phyloP scores from a whole-genome alignment of 30 jellyfish, hydroid and myxozoan species.

The Cassiopea xamachana region DNA sequence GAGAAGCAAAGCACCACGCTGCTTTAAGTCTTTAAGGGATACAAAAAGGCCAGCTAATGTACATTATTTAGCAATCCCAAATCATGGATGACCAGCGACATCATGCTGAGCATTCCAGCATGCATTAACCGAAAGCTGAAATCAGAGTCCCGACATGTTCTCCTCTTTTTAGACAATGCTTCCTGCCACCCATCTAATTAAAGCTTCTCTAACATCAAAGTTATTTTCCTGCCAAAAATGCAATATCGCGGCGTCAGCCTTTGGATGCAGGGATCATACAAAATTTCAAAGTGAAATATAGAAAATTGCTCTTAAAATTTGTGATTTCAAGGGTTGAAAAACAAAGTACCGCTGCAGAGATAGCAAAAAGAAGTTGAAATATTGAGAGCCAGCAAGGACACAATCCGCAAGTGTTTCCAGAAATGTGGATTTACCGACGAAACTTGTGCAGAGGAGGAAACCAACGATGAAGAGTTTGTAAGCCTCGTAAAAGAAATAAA shows the following conservation, averaged over 20 bases:
- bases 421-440: background rate
- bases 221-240: slow-evolving; percentile 4
- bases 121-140: background rate
- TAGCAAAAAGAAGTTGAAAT: background rate
- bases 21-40: background rate
- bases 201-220: slow-evolving; percentile 6
- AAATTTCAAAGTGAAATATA: slow-evolving; percentile 1
- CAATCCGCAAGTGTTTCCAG: background rate
- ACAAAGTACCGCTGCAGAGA: background rate
- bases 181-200: background rate
- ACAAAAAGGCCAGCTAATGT: background rate
- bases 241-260: background rate
- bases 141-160: background rate
- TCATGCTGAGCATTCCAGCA: background rate
- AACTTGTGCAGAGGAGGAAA: background rate
- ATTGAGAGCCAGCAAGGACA: background rate
- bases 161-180: slow-evolving; percentile 12
- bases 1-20: background rate
- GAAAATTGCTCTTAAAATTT: background rate
- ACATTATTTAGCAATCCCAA: slow-evolving; percentile 5
- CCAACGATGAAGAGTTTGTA: background rate
- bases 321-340: background rate
- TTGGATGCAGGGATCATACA: slow-evolving; percentile 17
- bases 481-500: background rate
- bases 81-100: slow-evolving; percentile 22